Percentiles rank a stretch among this genome's conserved stretches.
Conservation (phyloP, 1,140 invertebrate genomes). For the Coptotermes formosanus region DNA sequence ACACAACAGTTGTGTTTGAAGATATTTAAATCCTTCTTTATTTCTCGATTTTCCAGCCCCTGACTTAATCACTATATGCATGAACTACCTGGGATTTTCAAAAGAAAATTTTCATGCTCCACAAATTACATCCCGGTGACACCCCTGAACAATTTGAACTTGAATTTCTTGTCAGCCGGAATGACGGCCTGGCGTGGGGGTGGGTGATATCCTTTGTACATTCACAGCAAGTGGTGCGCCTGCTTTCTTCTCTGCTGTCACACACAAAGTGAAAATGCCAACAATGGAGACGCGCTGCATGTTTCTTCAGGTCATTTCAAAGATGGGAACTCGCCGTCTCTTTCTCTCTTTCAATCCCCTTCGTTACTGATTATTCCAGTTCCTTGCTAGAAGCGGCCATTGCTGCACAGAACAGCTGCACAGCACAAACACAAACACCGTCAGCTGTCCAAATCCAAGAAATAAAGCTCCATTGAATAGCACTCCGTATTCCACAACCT, state of each 20-base stretch:
- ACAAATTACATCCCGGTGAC: neutral
- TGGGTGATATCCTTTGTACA: neutral
- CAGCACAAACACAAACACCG: conserved; percentile 2
- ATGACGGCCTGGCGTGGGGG: neutral
- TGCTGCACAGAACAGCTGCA: neutral
- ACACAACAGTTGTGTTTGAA: no score
- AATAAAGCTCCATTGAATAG: neutral
- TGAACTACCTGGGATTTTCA: no score
- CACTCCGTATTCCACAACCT: neutral
- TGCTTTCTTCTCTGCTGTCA: conserved; percentile 7
- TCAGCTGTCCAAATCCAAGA: neutral
- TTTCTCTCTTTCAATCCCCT: neutral
- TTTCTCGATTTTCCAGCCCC: no score
- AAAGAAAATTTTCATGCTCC: no score
- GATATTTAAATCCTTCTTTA: no score
- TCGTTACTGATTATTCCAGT: neutral
- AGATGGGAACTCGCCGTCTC: neutral
- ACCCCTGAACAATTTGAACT: neutral
- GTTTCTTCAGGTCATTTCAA: neutral
- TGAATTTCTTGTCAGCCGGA: neutral
- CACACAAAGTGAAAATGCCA: neutral
- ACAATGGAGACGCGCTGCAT: neutral
- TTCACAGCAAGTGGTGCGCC: neutral
- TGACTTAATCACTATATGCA: no score
- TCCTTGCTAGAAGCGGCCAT: neutral